These are phyloP conservation scores for Maccullochella peelii DNA, from an alignment of 2,113 vertebrate genomes.

Conservation along the genomic window DNA sequence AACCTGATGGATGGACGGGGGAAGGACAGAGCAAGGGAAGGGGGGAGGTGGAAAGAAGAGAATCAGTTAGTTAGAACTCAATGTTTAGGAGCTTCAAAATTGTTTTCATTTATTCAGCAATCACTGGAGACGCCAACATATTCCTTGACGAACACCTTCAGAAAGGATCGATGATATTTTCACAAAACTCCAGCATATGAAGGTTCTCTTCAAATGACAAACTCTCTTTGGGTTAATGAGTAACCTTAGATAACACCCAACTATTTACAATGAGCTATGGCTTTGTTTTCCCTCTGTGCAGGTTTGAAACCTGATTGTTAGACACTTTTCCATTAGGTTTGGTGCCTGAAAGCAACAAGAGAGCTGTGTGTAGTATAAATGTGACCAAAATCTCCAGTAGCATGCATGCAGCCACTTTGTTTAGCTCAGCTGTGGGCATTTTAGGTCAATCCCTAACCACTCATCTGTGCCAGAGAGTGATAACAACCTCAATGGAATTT, in stretches of 20 bases:
- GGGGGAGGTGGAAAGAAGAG: background rate
- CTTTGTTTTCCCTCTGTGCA: background rate
- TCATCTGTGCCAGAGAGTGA: slow-evolving; percentile 6
- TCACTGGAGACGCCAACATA: background rate
- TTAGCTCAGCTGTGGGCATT: slow-evolving; percentile 23
- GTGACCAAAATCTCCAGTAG: background rate
- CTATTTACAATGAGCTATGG: background rate
- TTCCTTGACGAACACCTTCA: background rate
- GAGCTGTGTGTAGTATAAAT: background rate
- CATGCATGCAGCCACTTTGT: background rate
- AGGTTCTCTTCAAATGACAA: too few relatives aligned
- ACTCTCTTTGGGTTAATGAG: background rate
- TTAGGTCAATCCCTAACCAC: slow-evolving; percentile 6
- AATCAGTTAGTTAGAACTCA: background rate
- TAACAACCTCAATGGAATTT: slow-evolving; percentile 34
- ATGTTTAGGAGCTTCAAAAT: background rate
- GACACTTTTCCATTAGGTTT: background rate
- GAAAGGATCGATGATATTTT: background rate
- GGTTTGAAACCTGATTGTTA: background rate
- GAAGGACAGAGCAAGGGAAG: background rate
- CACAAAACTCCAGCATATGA: background rate
- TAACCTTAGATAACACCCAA: background rate
- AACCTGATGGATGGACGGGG: slow-evolving; percentile 74
- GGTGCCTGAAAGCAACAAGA: background rate
- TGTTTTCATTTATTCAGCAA: background rate